These are phyloP conservation scores for Sternarchorhynchus goeldii DNA, from an alignment of 2,797 vertebrate species.

Conservation along the genomic window DNA sequence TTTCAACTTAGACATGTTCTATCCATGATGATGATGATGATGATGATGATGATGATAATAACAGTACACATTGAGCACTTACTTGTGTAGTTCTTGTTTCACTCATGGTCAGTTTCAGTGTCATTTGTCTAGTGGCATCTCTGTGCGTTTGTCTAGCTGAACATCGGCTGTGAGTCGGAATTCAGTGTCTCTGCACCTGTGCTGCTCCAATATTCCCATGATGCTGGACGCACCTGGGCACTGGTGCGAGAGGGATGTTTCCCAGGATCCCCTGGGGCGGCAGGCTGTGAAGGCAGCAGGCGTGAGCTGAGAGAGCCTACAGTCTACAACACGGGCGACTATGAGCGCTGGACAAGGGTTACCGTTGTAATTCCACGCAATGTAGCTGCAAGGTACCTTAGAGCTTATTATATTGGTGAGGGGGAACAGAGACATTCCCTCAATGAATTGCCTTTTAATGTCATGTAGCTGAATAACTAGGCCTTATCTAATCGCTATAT, in stretches of 20 bases:
- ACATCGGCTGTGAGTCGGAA: slow-evolving; percentile 89
- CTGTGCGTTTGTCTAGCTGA: slow-evolving; percentile 75
- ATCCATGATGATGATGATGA: background rate
- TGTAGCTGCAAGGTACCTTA: slow-evolving; percentile 86
- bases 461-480: background rate
- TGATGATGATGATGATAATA: too few relatives aligned
- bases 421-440: background rate
- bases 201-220: slow-evolving; percentile 93
- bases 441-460: background rate
- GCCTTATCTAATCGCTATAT: too few relatives aligned
- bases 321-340: slow-evolving; percentile 88
- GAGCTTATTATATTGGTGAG: background rate
- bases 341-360: slow-evolving; percentile 92
- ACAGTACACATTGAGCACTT: background rate
- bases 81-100: background rate
- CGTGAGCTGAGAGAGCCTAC: slow-evolving; percentile 89
- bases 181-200: slow-evolving; percentile 88
- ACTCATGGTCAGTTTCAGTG: background rate
- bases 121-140: too few relatives aligned
- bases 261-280: slow-evolving; percentile 82
- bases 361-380: slow-evolving; percentile 88
- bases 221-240: slow-evolving; percentile 91
- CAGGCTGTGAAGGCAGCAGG: slow-evolving; percentile 89
- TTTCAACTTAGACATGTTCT: background rate
- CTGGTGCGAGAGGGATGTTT: slow-evolving; percentile 93